Conservation (phyloP, 64 coral and sea anemone species). For the Porites lutea region DNA sequence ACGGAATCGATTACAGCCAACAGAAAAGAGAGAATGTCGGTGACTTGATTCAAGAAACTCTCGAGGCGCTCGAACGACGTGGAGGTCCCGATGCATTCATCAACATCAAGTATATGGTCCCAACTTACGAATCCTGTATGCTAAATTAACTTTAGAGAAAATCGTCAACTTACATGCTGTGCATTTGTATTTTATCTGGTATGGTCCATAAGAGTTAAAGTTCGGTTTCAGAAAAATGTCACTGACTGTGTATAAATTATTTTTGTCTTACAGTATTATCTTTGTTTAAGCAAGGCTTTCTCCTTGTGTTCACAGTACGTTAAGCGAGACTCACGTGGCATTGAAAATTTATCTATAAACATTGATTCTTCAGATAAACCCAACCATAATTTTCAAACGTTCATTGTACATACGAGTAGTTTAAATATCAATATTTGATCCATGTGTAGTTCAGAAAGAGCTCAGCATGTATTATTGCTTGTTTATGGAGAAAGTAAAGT, state of each 20-base stretch:
- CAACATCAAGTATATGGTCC: conserved; percentile 99
- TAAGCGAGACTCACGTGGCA: too few species aligned
- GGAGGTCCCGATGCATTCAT: conserved; percentile 96
- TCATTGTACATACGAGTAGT: conserved; percentile 1
- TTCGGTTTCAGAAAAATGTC: neutral
- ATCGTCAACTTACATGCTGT: neutral
- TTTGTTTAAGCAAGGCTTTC: neutral
- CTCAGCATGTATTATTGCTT: neutral
- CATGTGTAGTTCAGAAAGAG: neutral
- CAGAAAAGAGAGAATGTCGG: conserved; percentile 97
- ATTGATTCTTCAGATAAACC: too few species aligned
- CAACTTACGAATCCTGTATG: conserved; percentile 98
- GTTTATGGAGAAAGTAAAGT: neutral
- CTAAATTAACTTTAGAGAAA: conserved; percentile 71
- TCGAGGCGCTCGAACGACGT: conserved; percentile 85
- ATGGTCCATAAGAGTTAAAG: neutral
- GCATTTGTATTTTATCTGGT: neutral
- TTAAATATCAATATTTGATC: neutral
- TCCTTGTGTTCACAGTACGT: too few species aligned
- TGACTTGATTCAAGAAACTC: conserved; percentile 97
- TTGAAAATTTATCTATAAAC: too few species aligned
- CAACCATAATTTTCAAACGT: conserved; percentile 10
- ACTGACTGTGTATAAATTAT: neutral
- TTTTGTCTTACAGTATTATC: neutral
- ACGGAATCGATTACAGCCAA: conserved; percentile 99